Evolutionary conservation across 2,113 vertebrate species (phyloP), one percentile per base, ranked within the genome.

Genomic region (Damaliscus lunatus): DNA sequence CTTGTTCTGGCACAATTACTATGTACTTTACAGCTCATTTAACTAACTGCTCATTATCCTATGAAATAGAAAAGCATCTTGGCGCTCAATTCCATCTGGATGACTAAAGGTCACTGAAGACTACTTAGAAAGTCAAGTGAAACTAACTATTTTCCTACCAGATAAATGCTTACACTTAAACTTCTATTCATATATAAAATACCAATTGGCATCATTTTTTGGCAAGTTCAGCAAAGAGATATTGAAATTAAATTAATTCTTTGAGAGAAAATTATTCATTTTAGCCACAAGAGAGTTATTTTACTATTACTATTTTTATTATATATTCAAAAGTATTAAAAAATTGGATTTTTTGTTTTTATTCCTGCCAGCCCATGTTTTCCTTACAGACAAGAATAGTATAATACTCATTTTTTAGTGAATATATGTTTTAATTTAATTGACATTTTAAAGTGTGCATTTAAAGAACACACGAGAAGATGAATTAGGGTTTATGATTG

Each of bases 1-100:
- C 83, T 91, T 97, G 64, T 90, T 95, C 78, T 84, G 87, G 78
- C 62, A 81, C 62, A 96, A 81, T 96, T 78, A 16, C 40, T 57
- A 15, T 88, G 57, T 87, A 95, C n/a, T 92, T 91, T 93, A 95
- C 87, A 96, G 90, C 84, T 96, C 87, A 91, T 97, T 97, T 97
- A 93, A 90, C 92, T 95, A 95, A 95, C 27, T 95, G 33, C 60
- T 95, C 57, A 88, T 97, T 96, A 96, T 90, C 52, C 80, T 50
- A 60, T 84, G 86, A 96, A 96, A 89, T 52, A 81, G 67, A 94
- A 93, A 96, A 96, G 16, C 67, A 88, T 74, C 29, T 90, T 80
- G 46, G 52, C 21, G 0, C 81, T 53, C 31, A 94, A 2, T 96
- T 96, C n/a, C 88, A 59, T 84, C 74, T 91, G 64, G 31, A 21